A percentile compares a stretch with the other conserved stretches of the same genome.
Conservation (phyloP, 2,797 vertebrate genomes). For the Falco cherrug region DNA sequence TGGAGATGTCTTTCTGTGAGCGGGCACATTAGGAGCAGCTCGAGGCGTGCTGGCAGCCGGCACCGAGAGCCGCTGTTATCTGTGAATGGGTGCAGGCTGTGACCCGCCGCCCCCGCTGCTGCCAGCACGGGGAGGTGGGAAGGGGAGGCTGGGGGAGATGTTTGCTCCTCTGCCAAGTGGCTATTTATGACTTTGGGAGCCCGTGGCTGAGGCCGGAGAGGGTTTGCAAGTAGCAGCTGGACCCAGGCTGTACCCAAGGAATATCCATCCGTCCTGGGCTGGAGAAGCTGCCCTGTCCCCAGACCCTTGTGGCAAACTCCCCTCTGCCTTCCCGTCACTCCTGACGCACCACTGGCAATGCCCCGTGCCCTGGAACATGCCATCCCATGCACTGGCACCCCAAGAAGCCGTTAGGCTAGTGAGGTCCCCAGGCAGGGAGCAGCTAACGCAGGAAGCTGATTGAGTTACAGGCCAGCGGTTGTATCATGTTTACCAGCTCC, state of each 20-base stretch:
- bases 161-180: neutral
- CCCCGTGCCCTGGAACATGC: neutral
- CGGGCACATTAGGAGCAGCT: neutral
- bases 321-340: neutral
- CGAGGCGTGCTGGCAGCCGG: neutral
- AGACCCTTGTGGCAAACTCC: neutral
- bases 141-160: neutral
- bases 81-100: neutral
- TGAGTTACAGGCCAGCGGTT: neutral
- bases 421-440: neutral
- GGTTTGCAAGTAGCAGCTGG: neutral
- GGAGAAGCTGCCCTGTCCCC: neutral
- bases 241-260: neutral
- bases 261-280: neutral
- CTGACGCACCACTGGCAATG: neutral
- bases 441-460: neutral
- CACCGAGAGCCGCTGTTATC: neutral
- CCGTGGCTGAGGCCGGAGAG: neutral
- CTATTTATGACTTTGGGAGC: neutral
- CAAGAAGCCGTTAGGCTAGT: neutral
- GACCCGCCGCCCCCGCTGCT: accelerated
- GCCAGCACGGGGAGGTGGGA: accelerated
- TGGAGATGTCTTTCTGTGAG: neutral
- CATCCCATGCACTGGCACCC: neutral
- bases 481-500: conserved; percentile 29